phyloP scores from a whole-genome alignment of 2,888 invertebrate species.

The Diogma glabrata region DNA sequence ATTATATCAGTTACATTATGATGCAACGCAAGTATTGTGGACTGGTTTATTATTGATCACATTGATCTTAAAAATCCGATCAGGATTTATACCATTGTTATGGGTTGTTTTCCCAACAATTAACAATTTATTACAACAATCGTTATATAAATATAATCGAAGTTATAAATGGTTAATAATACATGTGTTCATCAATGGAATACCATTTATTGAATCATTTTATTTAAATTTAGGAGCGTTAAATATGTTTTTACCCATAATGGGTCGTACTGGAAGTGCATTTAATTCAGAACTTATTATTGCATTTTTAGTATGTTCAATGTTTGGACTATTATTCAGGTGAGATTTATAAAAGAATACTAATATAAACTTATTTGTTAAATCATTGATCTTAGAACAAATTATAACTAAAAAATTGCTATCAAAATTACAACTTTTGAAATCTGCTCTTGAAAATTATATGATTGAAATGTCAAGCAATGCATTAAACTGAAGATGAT shows the following conservation, averaged over 20 bases:
- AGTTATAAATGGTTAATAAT: slow-evolving; percentile 33
- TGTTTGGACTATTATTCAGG: slow-evolving; percentile 36
- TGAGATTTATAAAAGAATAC: too few species aligned
- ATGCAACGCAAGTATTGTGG: slow-evolving; percentile 46
- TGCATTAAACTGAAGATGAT: too few species aligned
- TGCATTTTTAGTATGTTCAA: slow-evolving; percentile 38
- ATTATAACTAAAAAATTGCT: too few species aligned
- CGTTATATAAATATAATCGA: slow-evolving; percentile 40
- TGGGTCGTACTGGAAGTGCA: slow-evolving; percentile 43
- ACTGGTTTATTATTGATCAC: slow-evolving; percentile 42
- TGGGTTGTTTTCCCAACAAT: slow-evolving; percentile 50
- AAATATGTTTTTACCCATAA: slow-evolving; percentile 47
- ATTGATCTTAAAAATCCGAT: slow-evolving; percentile 46
- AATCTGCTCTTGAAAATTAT: too few species aligned
- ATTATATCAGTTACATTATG: slow-evolving; percentile 44
- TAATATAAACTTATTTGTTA: too few species aligned
- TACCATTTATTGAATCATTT: slow-evolving; percentile 37
- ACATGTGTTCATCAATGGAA: slow-evolving; percentile 32
- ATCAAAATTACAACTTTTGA: too few species aligned
- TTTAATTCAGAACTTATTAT: slow-evolving; percentile 45
- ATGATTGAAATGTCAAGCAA: too few species aligned
- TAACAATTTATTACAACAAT: slow-evolving; percentile 41
- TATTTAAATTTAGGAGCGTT: slow-evolving; percentile 41
- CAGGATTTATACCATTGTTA: slow-evolving; percentile 53
- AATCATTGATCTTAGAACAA: too few species aligned